Evolutionary conservation across 2,888 invertebrate genomes (phyloP).

Genomic region (Neoascia interrupta): DNA sequence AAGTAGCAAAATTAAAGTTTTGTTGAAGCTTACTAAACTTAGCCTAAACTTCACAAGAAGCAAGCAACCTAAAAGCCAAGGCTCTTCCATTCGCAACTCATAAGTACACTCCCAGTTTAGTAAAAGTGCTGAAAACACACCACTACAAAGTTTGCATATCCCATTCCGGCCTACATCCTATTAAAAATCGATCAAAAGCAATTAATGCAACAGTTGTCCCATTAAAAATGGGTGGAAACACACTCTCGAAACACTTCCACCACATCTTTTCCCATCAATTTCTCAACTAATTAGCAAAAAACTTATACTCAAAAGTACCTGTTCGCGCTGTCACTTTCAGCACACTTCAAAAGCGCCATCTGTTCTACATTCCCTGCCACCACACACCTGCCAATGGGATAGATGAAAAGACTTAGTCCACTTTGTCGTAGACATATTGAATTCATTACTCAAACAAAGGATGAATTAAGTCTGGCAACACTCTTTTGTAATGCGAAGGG

Average conservation of each 20-base stretch:
- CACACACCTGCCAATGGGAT: not conserved
- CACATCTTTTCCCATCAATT: constrained; percentile 14
- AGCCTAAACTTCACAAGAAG: too few species aligned
- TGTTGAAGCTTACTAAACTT: too few species aligned
- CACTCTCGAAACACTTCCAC: constrained; percentile 6
- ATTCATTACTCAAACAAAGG: constrained; percentile 53
- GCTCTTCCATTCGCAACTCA: too few species aligned
- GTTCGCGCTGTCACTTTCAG: constrained; percentile 34
- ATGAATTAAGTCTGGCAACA: constrained; percentile 62
- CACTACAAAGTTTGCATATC: too few species aligned
- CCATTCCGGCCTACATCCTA: not conserved
- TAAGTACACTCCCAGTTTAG: too few species aligned
- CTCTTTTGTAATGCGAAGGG: constrained; percentile 38
- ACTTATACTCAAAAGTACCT: constrained; percentile 32
- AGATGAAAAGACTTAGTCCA: not conserved
- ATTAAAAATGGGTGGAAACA: constrained; percentile 29
- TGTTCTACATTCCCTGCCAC: constrained; percentile 1
- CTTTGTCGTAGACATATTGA: constrained; percentile 23
- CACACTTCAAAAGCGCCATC: constrained; percentile 34
- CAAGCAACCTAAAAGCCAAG: too few species aligned
- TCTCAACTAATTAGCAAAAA: constrained; percentile 33
- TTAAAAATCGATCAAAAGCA: constrained; percentile 61
- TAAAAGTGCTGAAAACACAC: too few species aligned
- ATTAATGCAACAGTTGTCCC: constrained; percentile 59
- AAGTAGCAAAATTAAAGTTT: too few species aligned